Conservation (phyloP, 2,113 vertebrate species). For the Excalfactoria chinensis region DNA sequence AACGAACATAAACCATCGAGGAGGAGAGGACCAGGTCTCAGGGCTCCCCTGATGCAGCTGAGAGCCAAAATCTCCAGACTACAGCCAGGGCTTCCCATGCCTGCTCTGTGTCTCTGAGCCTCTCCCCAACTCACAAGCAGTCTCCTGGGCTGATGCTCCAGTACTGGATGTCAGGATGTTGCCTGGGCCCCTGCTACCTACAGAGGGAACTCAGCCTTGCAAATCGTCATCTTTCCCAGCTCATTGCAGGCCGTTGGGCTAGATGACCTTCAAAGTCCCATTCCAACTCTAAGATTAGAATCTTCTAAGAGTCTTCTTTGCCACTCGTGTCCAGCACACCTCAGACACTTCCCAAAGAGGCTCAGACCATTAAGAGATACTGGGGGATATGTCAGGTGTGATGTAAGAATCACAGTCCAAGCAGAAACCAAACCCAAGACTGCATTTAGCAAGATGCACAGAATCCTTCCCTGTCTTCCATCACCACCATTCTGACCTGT, state of each 20-base stretch:
- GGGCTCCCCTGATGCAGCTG: background rate
- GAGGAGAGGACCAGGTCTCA: background rate
- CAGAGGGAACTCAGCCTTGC: background rate
- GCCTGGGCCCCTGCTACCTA: background rate
- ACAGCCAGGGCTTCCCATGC: background rate
- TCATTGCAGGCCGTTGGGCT: no score
- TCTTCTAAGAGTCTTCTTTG: background rate
- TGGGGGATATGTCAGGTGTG: background rate
- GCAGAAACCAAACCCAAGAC: background rate
- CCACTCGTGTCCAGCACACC: background rate
- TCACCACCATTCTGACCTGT: background rate
- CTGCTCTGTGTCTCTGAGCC: background rate
- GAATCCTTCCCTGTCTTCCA: background rate
- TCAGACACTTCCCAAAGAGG: background rate
- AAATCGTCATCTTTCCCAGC: background rate
- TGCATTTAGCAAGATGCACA: slow-evolving; percentile 2
- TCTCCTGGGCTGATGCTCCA: background rate
- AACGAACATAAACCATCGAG: background rate
- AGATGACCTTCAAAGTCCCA: no score
- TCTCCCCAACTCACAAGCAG: background rate
- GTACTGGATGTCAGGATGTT: background rate
- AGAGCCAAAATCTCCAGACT: background rate
- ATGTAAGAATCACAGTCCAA: background rate
- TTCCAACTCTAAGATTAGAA: no score
- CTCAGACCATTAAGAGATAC: background rate